Evolutionary conservation across 2,888 invertebrate species (phyloP), one percentile per base, ranked within the genome.

Genomic region (Gonocerus acuteangulatus): DNA sequence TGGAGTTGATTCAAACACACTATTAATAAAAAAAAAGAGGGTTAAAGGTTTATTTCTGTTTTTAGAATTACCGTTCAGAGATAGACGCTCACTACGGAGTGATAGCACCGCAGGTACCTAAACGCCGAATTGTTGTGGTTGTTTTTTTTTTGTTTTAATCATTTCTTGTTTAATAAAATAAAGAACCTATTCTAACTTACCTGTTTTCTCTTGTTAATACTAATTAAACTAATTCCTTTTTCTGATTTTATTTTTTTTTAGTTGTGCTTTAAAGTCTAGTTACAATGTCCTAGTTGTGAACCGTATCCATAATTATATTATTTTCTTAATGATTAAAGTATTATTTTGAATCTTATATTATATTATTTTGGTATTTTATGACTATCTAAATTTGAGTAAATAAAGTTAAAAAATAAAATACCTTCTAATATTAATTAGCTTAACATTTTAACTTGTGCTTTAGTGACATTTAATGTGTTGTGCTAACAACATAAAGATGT

Each of bases 61-160:
- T 85, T 74, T 87, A 91, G 91, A 90, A 82, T 81, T 88, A 86
- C 82, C 89, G 89, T 75, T 83, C 88, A 78, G 91, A 91, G 85
- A 86, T 91, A 79, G 90, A 90, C 80, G 89, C 89, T 78, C 87
- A 85, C 76, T 87, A 88, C 81, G 90, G 90, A 79, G 78, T 83
- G 80, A 85, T n/a, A n/a, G n/a, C n/a, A n/a, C n/a, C 85, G 78
- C 88, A 90, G 89, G 90, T 90, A 85, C 80, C 63, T 60, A 54
- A 57, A 52, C 64, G 27, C 48, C 56, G 47, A 61, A 32, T 60
- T 67, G 63, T 48, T 61, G 27, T 62, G 63, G 62, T 34, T 63
- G 62, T 61, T 57, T 64, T 54, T 56, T 56, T 48, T 52, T 56
- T 56, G 3, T 39, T 39, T 6, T 39, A 15, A 39, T 39, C 39